These are phyloP conservation scores for Plecotus auritus DNA, from an alignment of 2,113 vertebrate species.

Conservation along the genomic window DNA sequence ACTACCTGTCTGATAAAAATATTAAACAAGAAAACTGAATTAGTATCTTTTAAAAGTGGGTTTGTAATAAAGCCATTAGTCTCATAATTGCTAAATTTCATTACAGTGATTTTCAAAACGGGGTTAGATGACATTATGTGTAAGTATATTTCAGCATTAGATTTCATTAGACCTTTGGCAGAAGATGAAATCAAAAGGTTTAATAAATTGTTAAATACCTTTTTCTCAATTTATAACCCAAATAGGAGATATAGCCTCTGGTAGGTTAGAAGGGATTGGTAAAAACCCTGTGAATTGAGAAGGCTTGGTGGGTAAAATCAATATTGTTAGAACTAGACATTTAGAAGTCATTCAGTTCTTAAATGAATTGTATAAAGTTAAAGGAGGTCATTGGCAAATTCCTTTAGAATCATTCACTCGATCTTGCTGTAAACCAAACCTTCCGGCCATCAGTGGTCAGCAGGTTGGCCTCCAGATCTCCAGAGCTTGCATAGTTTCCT, in stretches of 20 bases:
- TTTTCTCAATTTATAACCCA: neutral
- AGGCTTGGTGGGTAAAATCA: neutral
- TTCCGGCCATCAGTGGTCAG: neutral
- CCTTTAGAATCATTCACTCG: neutral
- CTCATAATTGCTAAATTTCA: neutral
- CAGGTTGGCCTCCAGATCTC: neutral
- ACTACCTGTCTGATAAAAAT: neutral
- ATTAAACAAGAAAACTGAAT: neutral
- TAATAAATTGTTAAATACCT: neutral
- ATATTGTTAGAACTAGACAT: neutral
- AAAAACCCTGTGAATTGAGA: neutral
- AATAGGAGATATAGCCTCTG: neutral
- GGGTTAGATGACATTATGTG: neutral
- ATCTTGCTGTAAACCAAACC: neutral
- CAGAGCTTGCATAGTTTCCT: neutral
- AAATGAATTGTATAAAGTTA: neutral
- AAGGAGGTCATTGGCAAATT: neutral
- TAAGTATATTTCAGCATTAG: neutral
- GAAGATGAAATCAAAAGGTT: neutral
- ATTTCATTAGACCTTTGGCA: neutral
- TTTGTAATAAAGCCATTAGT: neutral
- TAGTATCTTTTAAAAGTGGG: neutral
- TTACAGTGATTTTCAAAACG: constrained; percentile 10
- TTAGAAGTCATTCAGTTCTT: neutral
- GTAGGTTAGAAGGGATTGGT: neutral